Percentiles rank a stretch among this genome's conserved stretches.
phyloP scores from a whole-genome alignment of 2,113 vertebrate species.

The Tupaia tana region DNA sequence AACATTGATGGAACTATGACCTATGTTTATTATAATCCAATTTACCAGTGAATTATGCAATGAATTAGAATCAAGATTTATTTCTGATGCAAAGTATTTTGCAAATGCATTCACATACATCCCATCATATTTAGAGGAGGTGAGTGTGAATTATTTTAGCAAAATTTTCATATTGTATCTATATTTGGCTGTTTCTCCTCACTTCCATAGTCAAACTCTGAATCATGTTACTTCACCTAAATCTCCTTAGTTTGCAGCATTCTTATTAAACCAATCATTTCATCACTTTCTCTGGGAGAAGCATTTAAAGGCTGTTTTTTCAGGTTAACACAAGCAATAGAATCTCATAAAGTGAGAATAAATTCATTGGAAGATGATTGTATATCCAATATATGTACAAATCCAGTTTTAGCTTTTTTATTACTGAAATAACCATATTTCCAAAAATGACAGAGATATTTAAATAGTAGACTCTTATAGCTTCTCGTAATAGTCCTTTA shows the following conservation, averaged over 20 bases:
- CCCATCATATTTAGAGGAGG: background rate
- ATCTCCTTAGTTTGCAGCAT: background rate
- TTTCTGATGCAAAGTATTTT: background rate
- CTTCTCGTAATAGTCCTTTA: background rate
- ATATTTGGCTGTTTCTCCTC: background rate
- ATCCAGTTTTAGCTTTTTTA: background rate
- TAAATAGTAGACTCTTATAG: background rate
- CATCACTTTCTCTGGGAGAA: background rate
- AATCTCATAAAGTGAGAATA: background rate
- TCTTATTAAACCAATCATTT: background rate
- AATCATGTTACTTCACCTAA: background rate
- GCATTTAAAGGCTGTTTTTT: background rate
- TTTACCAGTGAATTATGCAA: background rate
- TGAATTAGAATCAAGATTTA: background rate
- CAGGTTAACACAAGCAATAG: background rate
- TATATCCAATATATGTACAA: background rate
- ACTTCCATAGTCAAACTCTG: background rate
- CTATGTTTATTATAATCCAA: slow-evolving; percentile 12
- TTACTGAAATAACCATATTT: background rate
- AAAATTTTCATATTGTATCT: background rate
- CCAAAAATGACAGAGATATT: background rate
- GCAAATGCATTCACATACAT: background rate
- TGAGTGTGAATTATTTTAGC: background rate
- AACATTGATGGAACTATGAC: background rate
- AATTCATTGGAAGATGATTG: background rate